Base-by-base conservation (phyloP, 2,888 invertebrate species). In the Nemapogon koenigi region DNA sequence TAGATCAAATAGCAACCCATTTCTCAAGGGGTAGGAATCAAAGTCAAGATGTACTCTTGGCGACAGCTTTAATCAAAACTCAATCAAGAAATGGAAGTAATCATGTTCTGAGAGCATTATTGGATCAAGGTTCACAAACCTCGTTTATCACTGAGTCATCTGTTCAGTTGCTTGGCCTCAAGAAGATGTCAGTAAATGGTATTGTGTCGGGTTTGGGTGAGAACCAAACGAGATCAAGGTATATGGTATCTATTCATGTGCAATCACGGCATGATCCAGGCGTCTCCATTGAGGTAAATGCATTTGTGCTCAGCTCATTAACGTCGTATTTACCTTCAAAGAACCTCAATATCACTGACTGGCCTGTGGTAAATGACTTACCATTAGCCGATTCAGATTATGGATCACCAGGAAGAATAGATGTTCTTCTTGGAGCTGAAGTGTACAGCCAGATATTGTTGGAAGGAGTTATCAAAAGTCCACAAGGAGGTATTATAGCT, bases 121-220 rank as follows among this genome's bases (percentile, higher is more conserved):
- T 53, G 4, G 52, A 50, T 35, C 49, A 49, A 19, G 50, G 51
- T 1, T 50, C 52, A 7, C 45, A 52, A 28, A 47, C 47, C 8
- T 50, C 43, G 6, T 52, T 52, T 32, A 45, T 52, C 3, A 50
- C 50, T 0, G 52, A 53, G 11, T 16, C 49, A 6, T 39, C 46
- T 13, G 50, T 46, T 1, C 50, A 50, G 32, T 25, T 39, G 3
- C 32, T 52, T 1, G 22, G 43, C 2, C 36, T 53, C 1, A 46
- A 47, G 4, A 46, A 47, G 19, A 42, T 39, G 3, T 43, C 48
- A 15, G 37, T 47, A 2, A 44, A 32, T 38, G 46, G 48, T 28
- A n/a, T 25, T 15, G 43, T 48, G 26, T 44, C 47, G 25, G 47
- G 48, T 4, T 10, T 51, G 4, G 49, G 47, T 10, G 42, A 47